Conservation (phyloP, 2,797 vertebrate genomes). For the Halcyon smyrnensis region DNA sequence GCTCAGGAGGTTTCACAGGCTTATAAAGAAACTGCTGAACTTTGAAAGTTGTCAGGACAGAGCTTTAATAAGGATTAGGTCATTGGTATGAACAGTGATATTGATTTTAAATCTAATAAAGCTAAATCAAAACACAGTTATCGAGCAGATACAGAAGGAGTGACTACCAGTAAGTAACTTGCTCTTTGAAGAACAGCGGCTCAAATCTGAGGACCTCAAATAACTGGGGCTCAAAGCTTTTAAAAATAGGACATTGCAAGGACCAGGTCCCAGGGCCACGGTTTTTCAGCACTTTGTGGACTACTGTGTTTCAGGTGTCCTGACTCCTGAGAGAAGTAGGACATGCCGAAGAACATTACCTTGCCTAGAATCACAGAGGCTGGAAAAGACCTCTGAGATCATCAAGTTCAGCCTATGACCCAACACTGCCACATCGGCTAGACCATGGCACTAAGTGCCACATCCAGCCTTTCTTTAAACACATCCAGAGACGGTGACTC, state of each 20-base stretch:
- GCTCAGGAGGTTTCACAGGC: neutral
- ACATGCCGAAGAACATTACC: neutral
- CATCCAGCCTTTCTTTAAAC: no score
- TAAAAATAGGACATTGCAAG: accelerated
- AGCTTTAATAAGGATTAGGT: slow-evolving; percentile 43
- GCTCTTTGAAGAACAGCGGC: neutral
- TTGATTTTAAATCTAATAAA: slow-evolving; percentile 58
- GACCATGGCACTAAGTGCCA: no score
- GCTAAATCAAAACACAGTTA: neutral
- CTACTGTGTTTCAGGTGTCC: neutral
- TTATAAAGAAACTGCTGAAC: slow-evolving; percentile 29
- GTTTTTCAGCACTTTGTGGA: neutral
- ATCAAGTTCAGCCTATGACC: no score
- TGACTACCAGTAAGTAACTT: neutral
- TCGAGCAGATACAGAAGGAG: neutral
- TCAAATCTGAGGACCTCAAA: neutral
- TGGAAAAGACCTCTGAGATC: neutral
- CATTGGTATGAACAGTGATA: slow-evolving; percentile 34
- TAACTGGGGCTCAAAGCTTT: neutral
- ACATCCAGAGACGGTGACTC: no score
- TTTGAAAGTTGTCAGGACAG: slow-evolving; percentile 18
- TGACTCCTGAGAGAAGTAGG: neutral
- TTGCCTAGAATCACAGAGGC: neutral
- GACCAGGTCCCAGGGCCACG: neutral
- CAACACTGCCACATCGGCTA: no score